Evolutionary conservation across 2,888 invertebrate genomes (phyloP), one percentile per base, ranked within the genome.

Genomic region (Xestia c-nigrum): DNA sequence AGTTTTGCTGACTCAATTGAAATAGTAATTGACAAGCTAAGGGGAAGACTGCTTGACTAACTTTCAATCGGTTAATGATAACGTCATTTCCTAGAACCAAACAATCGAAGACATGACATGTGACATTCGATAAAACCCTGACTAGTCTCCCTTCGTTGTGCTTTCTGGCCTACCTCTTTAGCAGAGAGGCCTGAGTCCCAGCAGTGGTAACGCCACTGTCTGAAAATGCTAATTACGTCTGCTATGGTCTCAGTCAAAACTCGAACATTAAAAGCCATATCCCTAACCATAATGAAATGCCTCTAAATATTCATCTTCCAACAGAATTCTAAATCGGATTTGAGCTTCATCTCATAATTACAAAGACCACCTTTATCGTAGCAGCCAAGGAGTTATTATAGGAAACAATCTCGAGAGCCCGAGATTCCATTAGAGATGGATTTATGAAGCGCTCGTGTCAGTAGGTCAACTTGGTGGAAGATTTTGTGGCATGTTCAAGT

Each of bases 351-450:
- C 67, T 76, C 76, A 81, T 81, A 86, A 86, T 87, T 85, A 83
- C 79, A 81, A 84, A 76, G 72, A 72, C 79, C 74, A 80, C 76
- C 78, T 85, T 79, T 83, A 74, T 79, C 83, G 68, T 72, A 12
- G 65, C 65, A 75, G 65, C 74, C 80, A 83, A 69, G 72, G 74
- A 86, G 85, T 80, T 86, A 85, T 86, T 86, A 85, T 70, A 85
- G 74, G 76, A 75, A 86, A 76, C 80, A 83, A 86, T 85, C 80
- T 80, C 68, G 71, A 55, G 43, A 46, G 61, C 74, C 72, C 69
- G 63, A 63, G 80, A 78, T 78, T 83, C 83, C 47, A 78, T 86
- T 86, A 83, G 67, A 70, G 73, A 77, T 68, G 84, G 66, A 78
- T 86, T 86, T 85, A 82, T 82, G 76, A 63, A 73, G 63, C 74